Evolutionary conservation across 2,888 invertebrate species (phyloP), one percentile per base, ranked within the genome.

Genomic region (Eupithecia subfuscata): DNA sequence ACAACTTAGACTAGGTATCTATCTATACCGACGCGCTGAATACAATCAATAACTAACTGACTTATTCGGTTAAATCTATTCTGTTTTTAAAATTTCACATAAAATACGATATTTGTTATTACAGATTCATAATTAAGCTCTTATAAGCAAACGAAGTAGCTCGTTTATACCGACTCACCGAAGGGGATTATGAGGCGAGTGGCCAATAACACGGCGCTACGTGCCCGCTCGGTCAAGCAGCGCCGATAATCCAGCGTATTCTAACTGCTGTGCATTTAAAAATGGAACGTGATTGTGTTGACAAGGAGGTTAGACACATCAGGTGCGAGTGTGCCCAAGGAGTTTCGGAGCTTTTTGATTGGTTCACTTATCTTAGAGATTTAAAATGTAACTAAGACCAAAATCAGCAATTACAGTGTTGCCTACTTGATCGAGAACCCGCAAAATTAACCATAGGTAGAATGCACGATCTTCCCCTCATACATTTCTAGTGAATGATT

Each of bases 151-250:
- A 37, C 11, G 11, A 40, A 16, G 68, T 68, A 25, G 37, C 68
- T 68, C 68, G 68, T 22, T 43, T 68, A 68, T n/a, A 22, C 12
- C 43, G 40, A 68, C n/a, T 12, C 43, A 93, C 93, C 93, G 93
- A 94, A 91, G 90, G 89, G 94, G 93, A 94, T 94, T 94, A 94
- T 91, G 92, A 90, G 90, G 85, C 84, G 89, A 90, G 91, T 89
- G 90, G 90, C 92, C 93, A 92, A 93, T 92, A 92, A 91, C 91
- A 87, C 83, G 85, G 90, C 88, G 84, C 85, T 90, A 90, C 89
- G 86, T 83, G 87, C 85, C 82, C 84, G 75, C 75, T 78, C 77
- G 75, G 73, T 74, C 82, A 83, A 81, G 82, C 82, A 84, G 83
- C 79, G 76, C 82, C 84, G 88, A 89, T 90, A 91, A 91, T 88